Base-by-base conservation (phyloP, 2,113 vertebrate species). In the Pangasianodon gigas region DNA sequence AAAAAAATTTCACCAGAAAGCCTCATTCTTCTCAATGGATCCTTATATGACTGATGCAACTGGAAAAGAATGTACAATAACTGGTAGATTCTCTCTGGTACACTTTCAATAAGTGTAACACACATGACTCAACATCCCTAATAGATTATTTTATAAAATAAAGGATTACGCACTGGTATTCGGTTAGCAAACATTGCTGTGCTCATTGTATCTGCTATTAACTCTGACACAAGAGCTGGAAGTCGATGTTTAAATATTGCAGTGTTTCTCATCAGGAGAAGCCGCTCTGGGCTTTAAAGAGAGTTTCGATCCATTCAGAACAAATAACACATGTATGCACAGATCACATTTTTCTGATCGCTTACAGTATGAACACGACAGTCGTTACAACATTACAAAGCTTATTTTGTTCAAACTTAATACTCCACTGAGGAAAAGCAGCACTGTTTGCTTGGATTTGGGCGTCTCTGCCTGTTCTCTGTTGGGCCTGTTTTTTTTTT, bases 1-100 rank as follows among this genome's bases (percentile, higher is more conserved):
- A 52, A 89, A 85, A 75, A 74, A 71, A 54, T 44, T 69, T 46
- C 21, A 89, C 62, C 74, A 85, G 86, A 91, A 79, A 82, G 86
- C 48, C 41, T 74, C 54, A 69, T 93, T 93, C 86, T 93, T 90
- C 84, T 88, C 24, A 84, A 74, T 86, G 87, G 82, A 87, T 90
- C 82, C 54, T 87, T 89, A 89, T 67, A 71, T 44, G 51, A 88
- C 74, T 79, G 87, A 90, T 74, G 80, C 81, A 69, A 80, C 84
- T 82, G 48, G 3, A 26, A 48, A 91, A 93, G 94, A 95, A 95
- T 95, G 94, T 65, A 89, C 60, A 82, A 79, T 74, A 87, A 44
- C 69, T 60, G 71, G 26, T 21, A 7, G 71, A 74, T 74, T 56
- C 11, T 51, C 89, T 77, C 46, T 51, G 58, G 29, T n/a, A 44